Evolutionary conservation across 2,113 vertebrate genomes (phyloP).

Genomic region (Petaurus breviceps): DNA sequence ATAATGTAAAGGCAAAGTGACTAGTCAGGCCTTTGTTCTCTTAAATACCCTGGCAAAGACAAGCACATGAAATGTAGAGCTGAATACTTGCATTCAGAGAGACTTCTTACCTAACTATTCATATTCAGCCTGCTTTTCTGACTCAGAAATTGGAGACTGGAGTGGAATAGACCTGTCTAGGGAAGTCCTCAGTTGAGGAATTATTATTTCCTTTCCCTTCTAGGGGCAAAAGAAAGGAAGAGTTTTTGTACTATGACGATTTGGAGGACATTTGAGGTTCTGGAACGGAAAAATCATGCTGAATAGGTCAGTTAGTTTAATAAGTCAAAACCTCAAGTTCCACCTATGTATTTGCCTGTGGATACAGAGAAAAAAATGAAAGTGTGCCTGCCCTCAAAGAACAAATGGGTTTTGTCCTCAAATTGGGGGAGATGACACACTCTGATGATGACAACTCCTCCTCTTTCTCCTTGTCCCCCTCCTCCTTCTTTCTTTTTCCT

Average conservation of each 20-base stretch:
- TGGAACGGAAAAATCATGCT: neutral
- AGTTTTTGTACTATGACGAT: too few species aligned
- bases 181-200: neutral
- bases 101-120: neutral
- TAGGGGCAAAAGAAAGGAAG: neutral
- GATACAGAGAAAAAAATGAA: neutral
- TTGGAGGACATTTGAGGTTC: neutral
- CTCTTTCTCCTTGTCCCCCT: too few species aligned
- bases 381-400: neutral
- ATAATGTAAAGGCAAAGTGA: slow-evolving; percentile 34
- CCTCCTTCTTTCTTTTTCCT: neutral
- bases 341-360: neutral
- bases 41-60: slow-evolving; percentile 18
- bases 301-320: neutral
- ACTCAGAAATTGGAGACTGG: neutral
- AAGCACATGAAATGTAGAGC: neutral
- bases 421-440: neutral
- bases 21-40: slow-evolving; percentile 62
- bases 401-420: too few species aligned
- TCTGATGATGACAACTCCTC: too few species aligned
- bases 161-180: neutral
- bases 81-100: neutral
- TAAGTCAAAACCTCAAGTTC: neutral
- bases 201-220: neutral
- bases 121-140: neutral